phyloP scores from a whole-genome alignment of 1,140 invertebrate genomes.

The Drosophila sp. region DNA sequence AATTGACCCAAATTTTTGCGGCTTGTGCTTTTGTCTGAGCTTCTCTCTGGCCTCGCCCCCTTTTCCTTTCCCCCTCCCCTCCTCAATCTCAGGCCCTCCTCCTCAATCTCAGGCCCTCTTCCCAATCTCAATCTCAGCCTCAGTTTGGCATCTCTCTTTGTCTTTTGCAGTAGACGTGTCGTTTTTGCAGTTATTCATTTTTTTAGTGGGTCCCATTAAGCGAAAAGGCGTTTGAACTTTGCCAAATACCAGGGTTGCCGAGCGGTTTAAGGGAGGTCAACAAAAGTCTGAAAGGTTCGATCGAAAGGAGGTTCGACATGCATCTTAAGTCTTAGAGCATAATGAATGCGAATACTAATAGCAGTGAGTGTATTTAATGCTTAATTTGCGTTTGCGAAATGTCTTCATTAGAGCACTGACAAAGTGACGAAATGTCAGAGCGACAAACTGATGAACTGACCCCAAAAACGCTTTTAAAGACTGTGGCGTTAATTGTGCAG shows the following conservation, averaged over 20 bases:
- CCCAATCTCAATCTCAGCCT: background rate
- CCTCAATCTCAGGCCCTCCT: background rate
- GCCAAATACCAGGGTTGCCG: conserved; percentile 11
- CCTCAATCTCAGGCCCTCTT: background rate
- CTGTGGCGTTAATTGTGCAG: background rate
- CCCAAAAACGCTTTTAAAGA: conserved; percentile 11
- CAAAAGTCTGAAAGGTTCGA: conserved; percentile 11
- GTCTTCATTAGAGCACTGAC: conserved; percentile 19
- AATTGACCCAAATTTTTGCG: conserved; percentile 54
- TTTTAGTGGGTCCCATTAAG: conserved; percentile 47
- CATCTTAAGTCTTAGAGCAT: conserved; percentile 14
- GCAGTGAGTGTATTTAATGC: conserved; percentile 19
- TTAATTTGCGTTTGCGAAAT: conserved; percentile 17
- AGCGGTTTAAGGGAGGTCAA: background rate
- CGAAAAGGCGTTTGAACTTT: conserved; percentile 42
- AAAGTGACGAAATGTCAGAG: background rate
- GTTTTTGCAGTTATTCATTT: conserved; percentile 44
- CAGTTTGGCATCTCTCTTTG: conserved; percentile 21
- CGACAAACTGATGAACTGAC: conserved; percentile 2
- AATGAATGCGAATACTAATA: no score
- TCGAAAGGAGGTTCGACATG: background rate
- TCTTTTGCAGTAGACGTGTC: conserved; percentile 52
- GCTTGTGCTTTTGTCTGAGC: conserved; percentile 30
- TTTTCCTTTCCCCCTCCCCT: background rate
- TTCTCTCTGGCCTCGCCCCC: conserved; percentile 22